Conservation (phyloP, 2,797 vertebrate species). For the Neosilurus mollespiculum region DNA sequence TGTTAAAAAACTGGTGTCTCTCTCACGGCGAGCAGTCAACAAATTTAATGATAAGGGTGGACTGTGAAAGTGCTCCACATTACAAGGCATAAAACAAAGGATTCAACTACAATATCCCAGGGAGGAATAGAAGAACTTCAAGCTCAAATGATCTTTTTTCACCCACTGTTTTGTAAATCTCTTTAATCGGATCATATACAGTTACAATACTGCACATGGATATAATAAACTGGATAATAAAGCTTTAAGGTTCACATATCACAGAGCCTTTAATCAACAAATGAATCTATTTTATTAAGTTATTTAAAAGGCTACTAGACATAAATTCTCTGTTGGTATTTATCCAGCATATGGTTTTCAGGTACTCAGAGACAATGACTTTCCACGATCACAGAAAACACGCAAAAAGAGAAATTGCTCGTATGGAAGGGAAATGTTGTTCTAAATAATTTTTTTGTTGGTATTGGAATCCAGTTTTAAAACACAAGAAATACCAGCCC, state of each 20-base stretch:
- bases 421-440: no score
- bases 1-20: not conserved
- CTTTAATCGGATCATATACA: not conserved
- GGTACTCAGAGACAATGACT: no score
- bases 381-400: no score
- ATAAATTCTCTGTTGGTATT: not conserved
- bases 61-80: not conserved
- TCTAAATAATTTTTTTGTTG: no score
- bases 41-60: slow-evolving; percentile 10
- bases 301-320: not conserved
- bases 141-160: not conserved
- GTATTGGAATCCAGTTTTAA: no score
- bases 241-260: not conserved
- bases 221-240: not conserved
- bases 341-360: not conserved
- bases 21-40: slow-evolving; percentile 8
- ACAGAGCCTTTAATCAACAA: not conserved
- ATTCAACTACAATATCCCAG: not conserved
- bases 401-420: no score
- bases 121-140: not conserved
- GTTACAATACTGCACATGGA: not conserved
- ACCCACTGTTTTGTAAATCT: not conserved
- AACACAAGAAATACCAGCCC: no score
- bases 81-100: not conserved
- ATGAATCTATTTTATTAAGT: no score